Percentiles rank a stretch among this genome's conserved stretches.
phyloP scores from a whole-genome alignment of 2,113 vertebrate genomes.

The Chloropsis hardwickii region DNA sequence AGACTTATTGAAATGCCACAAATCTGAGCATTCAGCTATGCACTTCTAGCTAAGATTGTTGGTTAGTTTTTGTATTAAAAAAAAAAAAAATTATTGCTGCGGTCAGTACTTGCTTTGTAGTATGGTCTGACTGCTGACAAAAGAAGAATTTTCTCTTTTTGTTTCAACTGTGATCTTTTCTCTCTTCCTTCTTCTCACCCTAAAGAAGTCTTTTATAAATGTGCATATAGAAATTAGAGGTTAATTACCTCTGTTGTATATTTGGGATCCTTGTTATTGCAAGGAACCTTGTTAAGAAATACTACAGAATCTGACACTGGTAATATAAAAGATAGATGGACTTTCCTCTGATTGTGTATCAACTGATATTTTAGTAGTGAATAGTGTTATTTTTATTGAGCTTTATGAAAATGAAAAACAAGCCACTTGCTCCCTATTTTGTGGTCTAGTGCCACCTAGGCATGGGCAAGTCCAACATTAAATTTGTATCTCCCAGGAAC shows the following conservation, averaged over 20 bases:
- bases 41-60: background rate
- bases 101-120: background rate
- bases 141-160: background rate
- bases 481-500: background rate
- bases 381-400: background rate
- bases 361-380: background rate
- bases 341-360: background rate
- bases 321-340: background rate
- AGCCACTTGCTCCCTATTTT: background rate
- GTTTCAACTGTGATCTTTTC: constrained; percentile 2
- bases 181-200: background rate
- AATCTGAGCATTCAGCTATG: background rate
- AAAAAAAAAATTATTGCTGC: accelerated
- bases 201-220: background rate
- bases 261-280: background rate
- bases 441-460: background rate
- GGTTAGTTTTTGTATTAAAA: background rate
- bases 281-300: background rate
- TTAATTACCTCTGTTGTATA: constrained; percentile 16
- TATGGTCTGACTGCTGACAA: background rate
- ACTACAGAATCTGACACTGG: background rate
- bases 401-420: background rate
- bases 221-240: background rate
- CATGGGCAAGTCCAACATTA: background rate
- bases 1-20: background rate